Evolutionary conservation across 2,113 vertebrate genomes (phyloP).

Genomic region (Sus scrofa): DNA sequence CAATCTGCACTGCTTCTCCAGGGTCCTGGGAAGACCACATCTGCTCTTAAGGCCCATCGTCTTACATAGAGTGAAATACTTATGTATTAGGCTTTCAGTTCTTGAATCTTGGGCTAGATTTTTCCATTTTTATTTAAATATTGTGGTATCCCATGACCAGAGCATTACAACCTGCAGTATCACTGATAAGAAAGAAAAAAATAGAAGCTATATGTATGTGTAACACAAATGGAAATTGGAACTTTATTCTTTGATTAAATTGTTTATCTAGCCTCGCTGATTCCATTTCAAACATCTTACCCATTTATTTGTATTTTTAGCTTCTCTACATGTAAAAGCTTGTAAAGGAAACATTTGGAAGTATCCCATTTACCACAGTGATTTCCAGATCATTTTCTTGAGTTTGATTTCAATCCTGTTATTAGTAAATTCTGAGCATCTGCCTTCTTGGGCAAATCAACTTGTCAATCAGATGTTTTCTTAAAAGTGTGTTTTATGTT

Average conservation of each 20-base stretch:
- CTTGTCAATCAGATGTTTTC: not conserved
- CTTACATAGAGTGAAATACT: not conserved
- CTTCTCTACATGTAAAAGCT: constrained; percentile 22
- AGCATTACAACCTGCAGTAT: not conserved
- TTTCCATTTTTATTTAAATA: not conserved
- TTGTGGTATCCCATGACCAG: not conserved
- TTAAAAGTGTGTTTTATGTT: constrained; percentile 28
- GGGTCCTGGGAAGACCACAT: not conserved
- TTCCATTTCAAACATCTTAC: not conserved
- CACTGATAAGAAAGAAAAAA: constrained; percentile 1
- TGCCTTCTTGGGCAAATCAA: not conserved
- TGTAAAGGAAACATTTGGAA: not conserved
- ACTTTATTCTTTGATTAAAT: constrained; percentile 11
- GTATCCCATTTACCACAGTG: not conserved
- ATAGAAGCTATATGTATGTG: not conserved
- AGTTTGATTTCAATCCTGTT: not conserved
- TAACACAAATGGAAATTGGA: not conserved
- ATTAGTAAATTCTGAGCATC: constrained; percentile 12
- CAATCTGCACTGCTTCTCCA: not conserved
- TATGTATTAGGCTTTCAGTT: not conserved
- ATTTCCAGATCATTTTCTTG: constrained; percentile 29
- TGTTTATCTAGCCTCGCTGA: not conserved
- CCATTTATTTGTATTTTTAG: not conserved
- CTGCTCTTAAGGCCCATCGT: not conserved
- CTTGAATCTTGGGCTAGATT: not conserved